These are phyloP conservation scores for Protobothrops mucrosquamatus DNA, from an alignment of 2,113 vertebrate genomes.

Conservation along the genomic window DNA sequence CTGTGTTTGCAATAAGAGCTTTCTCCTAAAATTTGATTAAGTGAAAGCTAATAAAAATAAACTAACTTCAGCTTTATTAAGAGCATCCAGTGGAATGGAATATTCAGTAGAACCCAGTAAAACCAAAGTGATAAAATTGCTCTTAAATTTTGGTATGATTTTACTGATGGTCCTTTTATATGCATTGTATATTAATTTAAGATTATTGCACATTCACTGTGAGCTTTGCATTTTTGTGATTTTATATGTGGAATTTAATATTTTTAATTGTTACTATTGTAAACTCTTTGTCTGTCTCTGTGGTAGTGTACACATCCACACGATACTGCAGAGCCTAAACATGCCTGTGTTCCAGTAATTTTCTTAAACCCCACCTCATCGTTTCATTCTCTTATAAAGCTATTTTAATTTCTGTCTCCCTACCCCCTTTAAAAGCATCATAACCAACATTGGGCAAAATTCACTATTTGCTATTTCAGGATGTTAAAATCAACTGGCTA, in stretches of 20 bases:
- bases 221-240: background rate
- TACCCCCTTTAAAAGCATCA: background rate
- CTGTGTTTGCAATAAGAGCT: constrained; percentile 52
- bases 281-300: background rate
- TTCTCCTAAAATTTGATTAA: constrained; percentile 56
- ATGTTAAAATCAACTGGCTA: constrained; percentile 27
- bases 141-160: background rate
- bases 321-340: background rate
- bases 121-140: background rate
- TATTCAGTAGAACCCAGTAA: background rate
- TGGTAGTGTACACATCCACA: background rate
- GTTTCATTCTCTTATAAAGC: background rate
- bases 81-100: constrained; percentile 12
- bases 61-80: constrained; percentile 50
- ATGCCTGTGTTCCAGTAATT: background rate
- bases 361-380: background rate
- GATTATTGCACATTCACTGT: background rate
- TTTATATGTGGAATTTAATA: background rate
- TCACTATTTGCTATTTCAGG: constrained; percentile 21
- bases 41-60: constrained; percentile 52
- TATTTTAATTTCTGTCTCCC: background rate
- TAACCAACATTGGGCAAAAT: background rate
- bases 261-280: background rate
- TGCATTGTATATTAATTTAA: background rate
- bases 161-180: background rate